phyloP scores from a whole-genome alignment of 1,140 invertebrate genomes.

The Cydia amplana region DNA sequence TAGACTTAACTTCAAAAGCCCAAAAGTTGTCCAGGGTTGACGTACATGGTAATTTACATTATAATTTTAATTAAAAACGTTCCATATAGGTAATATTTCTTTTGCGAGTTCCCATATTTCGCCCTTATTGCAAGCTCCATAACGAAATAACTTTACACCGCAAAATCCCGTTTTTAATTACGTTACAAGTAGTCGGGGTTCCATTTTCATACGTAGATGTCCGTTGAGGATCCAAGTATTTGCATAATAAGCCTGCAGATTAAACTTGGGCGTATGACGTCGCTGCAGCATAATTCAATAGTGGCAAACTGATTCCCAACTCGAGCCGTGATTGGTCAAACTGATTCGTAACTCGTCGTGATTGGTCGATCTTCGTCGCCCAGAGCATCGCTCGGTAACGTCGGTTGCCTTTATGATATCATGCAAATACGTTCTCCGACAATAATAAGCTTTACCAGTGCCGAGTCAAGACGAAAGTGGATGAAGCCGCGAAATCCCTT shows the following conservation, averaged over 20 bases:
- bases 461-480: no score
- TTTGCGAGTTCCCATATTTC: no score
- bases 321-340: slow-evolving; percentile 60
- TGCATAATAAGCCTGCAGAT: slow-evolving; percentile 76
- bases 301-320: slow-evolving; percentile 72
- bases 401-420: slow-evolving; percentile 50
- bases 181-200: no score
- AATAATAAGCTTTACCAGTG: slow-evolving; percentile 56
- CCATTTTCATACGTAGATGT: slow-evolving; percentile 64
- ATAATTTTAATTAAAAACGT: no score
- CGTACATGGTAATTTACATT: no score
- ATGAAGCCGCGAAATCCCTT: no score
- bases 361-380: slow-evolving; percentile 51
- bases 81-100: no score
- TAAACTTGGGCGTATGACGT: slow-evolving; percentile 75
- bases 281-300: slow-evolving; percentile 75
- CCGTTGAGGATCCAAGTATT: slow-evolving; percentile 64
- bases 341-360: background rate
- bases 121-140: no score
- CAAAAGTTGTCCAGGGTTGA: no score
- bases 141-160: no score
- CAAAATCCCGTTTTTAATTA: no score
- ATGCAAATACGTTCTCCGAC: slow-evolving; percentile 52
- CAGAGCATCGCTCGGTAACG: slow-evolving; percentile 43
- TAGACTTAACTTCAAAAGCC: no score